These are phyloP conservation scores for Dryadula phaetusa DNA, from an alignment of 2,888 invertebrate genomes.

Conservation along the genomic window DNA sequence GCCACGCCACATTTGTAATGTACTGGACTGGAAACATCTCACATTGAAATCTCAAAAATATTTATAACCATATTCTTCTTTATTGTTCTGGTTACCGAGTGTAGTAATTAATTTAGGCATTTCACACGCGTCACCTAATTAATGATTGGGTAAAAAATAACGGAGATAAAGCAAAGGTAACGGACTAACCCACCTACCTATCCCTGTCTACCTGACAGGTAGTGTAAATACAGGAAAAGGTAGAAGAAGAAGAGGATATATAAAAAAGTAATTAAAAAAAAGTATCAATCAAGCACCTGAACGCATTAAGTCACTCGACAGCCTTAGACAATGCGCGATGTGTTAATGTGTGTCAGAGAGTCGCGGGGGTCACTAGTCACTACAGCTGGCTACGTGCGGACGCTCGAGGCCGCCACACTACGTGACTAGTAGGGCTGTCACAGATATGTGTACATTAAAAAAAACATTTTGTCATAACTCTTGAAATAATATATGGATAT, in stretches of 20 bases:
- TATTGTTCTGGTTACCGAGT: too few relatives aligned
- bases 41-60: not conserved
- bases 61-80: not conserved
- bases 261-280: too few relatives aligned
- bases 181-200: too few relatives aligned
- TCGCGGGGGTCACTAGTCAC: conserved; percentile 26
- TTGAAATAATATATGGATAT: too few relatives aligned
- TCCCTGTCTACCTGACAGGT: too few relatives aligned
- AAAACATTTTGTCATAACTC: not conserved
- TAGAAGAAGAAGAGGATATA: too few relatives aligned
- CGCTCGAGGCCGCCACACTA: conserved; percentile 23
- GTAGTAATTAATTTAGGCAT: too few relatives aligned
- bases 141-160: too few relatives aligned
- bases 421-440: conserved; percentile 17
- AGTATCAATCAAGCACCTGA: not conserved
- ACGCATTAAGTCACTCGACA: not conserved
- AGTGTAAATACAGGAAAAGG: too few relatives aligned
- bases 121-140: too few relatives aligned
- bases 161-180: too few relatives aligned
- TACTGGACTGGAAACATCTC: not conserved
- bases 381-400: conserved; percentile 25
- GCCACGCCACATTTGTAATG: too few relatives aligned
- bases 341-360: conserved; percentile 36
- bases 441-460: not conserved
- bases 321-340: conserved; percentile 40